These are phyloP conservation scores for Caloenas nicobarica DNA, from an alignment of 2,113 vertebrate genomes.

Conservation along the genomic window DNA sequence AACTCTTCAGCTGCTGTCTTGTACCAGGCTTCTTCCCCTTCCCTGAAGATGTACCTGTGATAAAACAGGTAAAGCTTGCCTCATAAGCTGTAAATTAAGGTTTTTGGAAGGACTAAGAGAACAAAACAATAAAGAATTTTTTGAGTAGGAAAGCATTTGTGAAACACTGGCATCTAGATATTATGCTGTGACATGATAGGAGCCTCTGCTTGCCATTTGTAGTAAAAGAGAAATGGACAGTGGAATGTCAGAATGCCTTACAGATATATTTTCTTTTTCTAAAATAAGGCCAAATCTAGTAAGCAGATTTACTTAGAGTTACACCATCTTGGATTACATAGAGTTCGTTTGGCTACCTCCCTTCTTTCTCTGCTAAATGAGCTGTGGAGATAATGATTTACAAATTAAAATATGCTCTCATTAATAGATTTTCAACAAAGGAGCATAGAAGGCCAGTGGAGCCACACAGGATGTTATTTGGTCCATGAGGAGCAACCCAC, in stretches of 20 bases:
- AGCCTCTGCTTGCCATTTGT: background rate
- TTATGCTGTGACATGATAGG: background rate
- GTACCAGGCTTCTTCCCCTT: background rate
- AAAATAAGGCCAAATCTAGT: background rate
- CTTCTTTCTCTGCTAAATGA: background rate
- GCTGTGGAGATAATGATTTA: background rate
- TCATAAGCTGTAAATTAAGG: background rate
- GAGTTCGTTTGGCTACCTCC: background rate
- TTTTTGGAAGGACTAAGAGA: background rate
- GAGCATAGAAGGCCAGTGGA: background rate
- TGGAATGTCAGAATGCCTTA: background rate
- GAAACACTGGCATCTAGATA: background rate
- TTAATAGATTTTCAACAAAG: conserved; percentile 6
- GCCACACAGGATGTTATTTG: background rate
- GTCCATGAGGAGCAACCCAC: background rate
- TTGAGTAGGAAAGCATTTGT: background rate
- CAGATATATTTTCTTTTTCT: background rate
- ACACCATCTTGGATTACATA: background rate
- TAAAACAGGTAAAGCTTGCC: background rate
- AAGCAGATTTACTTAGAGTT: background rate
- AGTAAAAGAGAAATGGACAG: background rate
- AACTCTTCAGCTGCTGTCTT: background rate
- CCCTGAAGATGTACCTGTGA: background rate
- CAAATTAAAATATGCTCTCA: background rate
- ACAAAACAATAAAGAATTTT: background rate